Evolutionary conservation across 2,888 invertebrate species (phyloP).

Genomic region (Trissolcus brochymenae): DNA sequence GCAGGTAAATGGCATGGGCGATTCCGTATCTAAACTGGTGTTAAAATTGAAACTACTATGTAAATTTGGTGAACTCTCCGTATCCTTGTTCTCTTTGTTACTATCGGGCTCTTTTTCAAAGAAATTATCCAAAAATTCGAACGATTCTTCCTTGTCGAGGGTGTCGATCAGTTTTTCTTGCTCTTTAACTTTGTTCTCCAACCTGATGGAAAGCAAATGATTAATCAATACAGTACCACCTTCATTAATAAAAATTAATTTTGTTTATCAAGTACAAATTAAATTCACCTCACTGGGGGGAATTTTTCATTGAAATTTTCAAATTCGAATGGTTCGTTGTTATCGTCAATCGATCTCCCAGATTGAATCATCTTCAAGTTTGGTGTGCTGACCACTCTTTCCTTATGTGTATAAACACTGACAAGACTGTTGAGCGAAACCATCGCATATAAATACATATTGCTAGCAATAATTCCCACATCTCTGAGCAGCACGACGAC

Average conservation of each 20-base stretch:
- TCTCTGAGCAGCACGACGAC: slow-evolving; percentile 69
- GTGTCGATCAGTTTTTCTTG: not conserved
- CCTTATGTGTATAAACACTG: slow-evolving; percentile 69
- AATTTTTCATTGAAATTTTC: too few species aligned
- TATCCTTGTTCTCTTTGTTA: slow-evolving; percentile 17
- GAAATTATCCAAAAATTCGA: slow-evolving; percentile 22
- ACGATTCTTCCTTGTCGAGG: slow-evolving; percentile 1
- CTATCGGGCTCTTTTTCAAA: slow-evolving; percentile 15
- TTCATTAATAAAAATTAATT: not conserved
- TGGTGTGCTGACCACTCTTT: slow-evolving; percentile 62
- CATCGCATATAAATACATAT: slow-evolving; percentile 59
- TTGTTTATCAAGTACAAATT: not conserved
- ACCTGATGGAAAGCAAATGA: not conserved
- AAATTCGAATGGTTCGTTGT: slow-evolving; percentile 8
- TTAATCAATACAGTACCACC: too few species aligned
- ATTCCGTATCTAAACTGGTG: not conserved
- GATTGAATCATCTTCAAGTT: slow-evolving; percentile 31
- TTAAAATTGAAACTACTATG: not conserved
- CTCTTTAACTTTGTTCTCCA: not conserved
- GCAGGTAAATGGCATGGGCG: too few species aligned
- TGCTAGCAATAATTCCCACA: slow-evolving; percentile 66
- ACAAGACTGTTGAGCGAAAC: slow-evolving; percentile 69
- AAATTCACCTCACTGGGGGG: not conserved
- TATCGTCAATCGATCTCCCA: not conserved
- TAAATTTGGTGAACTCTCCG: not conserved